These are phyloP conservation scores for Zele albiditarsus DNA, from an alignment of 2,888 invertebrate genomes.

Conservation along the genomic window DNA sequence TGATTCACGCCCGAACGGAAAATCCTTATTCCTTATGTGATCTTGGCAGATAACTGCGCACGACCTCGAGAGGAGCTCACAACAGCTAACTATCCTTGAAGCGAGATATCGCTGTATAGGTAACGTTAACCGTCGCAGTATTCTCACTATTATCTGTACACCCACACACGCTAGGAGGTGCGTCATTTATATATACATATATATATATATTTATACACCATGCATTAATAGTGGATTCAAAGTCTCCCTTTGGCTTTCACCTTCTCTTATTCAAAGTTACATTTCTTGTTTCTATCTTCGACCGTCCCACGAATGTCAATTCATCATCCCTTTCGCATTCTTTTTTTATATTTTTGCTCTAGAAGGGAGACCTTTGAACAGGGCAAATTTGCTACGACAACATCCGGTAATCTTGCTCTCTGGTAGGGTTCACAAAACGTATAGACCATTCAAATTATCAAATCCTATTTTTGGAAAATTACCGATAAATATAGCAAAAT, in stretches of 20 bases:
- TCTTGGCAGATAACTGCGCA: not conserved
- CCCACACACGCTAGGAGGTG: conserved; percentile 20
- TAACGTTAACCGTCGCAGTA: conserved; percentile 14
- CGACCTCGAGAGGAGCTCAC: not conserved
- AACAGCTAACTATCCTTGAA: conserved; percentile 25
- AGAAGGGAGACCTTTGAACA: not conserved
- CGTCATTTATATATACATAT: conserved; percentile 50
- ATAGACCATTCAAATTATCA: too few species aligned
- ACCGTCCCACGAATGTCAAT: conserved; percentile 40
- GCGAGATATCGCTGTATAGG: conserved; percentile 22
- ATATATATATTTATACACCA: conserved; percentile 44
- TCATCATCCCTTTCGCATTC: conserved; percentile 20
- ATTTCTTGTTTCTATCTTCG: conserved; percentile 29
- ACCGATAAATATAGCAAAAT: too few species aligned
- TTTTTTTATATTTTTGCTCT: not conserved
- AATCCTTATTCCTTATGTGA: conserved; percentile 10
- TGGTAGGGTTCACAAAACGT: not conserved
- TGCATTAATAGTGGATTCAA: not conserved
- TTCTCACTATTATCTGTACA: conserved; percentile 16
- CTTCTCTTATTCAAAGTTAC: not conserved
- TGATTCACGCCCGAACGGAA: not conserved
- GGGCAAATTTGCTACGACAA: not conserved
- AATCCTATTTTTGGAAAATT: too few species aligned
- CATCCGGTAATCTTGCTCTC: not conserved
- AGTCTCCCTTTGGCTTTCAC: not conserved